phyloP scores from a whole-genome alignment of 2,797 vertebrate species.

The Pipistrellus pipistrellus region DNA sequence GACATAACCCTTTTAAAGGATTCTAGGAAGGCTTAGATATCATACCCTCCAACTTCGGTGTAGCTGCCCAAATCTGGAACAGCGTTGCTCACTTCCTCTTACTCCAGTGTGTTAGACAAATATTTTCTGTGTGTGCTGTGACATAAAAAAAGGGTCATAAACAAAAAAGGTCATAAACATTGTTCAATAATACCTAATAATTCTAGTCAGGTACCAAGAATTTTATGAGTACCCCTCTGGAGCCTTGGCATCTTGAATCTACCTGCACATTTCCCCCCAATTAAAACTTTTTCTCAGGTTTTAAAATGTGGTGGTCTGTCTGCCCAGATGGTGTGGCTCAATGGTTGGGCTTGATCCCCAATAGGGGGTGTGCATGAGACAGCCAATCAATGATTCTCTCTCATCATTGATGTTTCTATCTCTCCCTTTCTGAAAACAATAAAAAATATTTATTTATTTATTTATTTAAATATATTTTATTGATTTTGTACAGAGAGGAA shows the following conservation, averaged over 20 bases:
- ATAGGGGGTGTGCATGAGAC: too few species aligned
- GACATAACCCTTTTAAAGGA: not conserved
- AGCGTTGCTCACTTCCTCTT: not conserved
- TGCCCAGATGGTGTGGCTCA: too few species aligned
- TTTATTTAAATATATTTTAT: too few species aligned
- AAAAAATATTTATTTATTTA: too few species aligned
- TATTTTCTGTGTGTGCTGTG: conserved; percentile 30
- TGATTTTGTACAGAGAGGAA: too few species aligned
- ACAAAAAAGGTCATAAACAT: not conserved
- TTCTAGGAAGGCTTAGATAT: not conserved
- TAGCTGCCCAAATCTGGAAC: not conserved
- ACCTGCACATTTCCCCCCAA: not conserved
- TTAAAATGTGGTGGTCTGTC: not conserved
- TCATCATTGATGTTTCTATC: too few species aligned
- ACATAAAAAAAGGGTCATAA: not conserved
- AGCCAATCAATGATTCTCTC: too few species aligned
- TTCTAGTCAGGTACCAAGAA: conserved; percentile 1
- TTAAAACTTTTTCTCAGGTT: conserved; percentile 48
- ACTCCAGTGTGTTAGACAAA: not conserved
- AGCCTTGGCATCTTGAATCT: conserved; percentile 46
- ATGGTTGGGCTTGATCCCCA: too few species aligned
- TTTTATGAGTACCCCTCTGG: not conserved
- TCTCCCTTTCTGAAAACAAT: too few species aligned
- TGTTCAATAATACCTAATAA: not conserved
- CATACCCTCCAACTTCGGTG: not conserved